These are phyloP conservation scores for Ginglymostoma cirratum DNA, from an alignment of 2,113 vertebrate species.

Conservation along the genomic window DNA sequence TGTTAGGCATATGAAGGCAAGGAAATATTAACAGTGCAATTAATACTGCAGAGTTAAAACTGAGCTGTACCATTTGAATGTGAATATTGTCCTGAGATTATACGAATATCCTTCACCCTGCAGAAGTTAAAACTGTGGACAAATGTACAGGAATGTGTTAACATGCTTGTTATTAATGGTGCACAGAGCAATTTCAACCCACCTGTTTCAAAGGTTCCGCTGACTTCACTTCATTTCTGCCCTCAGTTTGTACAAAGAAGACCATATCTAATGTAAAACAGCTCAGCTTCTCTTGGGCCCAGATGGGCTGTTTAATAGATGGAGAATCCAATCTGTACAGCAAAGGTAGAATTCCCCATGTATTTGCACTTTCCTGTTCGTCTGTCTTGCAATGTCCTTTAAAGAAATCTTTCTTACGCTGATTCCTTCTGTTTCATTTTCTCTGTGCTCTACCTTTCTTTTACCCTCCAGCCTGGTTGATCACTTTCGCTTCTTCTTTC, in stretches of 20 bases:
- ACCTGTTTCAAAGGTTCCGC: slow-evolving; percentile 7
- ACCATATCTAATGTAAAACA: slow-evolving; percentile 29
- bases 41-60: neutral
- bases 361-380: neutral
- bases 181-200: neutral
- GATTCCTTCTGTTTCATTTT: neutral
- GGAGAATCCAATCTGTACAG: neutral
- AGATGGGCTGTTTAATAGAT: slow-evolving; percentile 6
- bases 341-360: neutral
- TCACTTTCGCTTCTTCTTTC: neutral
- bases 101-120: neutral
- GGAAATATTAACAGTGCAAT: neutral
- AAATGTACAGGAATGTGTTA: slow-evolving; percentile 4
- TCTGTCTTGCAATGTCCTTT: neutral
- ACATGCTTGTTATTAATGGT: neutral
- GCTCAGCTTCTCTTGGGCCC: neutral
- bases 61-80: neutral
- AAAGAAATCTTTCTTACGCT: neutral
- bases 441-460: neutral
- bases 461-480: neutral
- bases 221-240: neutral
- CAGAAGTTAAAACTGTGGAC: neutral
- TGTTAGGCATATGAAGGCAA: neutral
- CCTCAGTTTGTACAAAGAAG: neutral
- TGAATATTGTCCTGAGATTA: neutral